Conservation (phyloP, 2,113 vertebrate species). For the Xenopus borealis region DNA sequence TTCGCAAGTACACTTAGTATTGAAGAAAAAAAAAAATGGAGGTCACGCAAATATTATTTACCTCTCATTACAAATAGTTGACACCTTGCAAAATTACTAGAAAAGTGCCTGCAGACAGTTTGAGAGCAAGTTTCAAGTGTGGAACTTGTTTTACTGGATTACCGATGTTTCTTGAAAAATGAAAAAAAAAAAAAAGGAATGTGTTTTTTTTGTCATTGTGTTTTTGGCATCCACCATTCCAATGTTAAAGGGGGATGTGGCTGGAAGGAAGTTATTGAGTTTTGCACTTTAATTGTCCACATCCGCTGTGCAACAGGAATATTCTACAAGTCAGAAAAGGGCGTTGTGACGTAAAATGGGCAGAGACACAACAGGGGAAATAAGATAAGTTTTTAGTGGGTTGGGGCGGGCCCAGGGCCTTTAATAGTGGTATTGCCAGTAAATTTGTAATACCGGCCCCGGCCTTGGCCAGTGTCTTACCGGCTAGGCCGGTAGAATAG, state of each 20-base stretch:
- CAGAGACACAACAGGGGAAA: too few species aligned
- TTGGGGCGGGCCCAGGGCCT: too few species aligned
- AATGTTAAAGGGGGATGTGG: background rate
- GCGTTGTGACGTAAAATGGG: too few species aligned
- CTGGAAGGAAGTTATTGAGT: background rate
- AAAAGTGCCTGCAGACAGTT: constrained; percentile 47
- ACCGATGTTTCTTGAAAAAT: constrained; percentile 57
- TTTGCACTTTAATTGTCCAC: background rate
- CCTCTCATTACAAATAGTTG: constrained; percentile 52
- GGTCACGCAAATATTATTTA: constrained; percentile 45
- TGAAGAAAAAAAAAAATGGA: too few species aligned
- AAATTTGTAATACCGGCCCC: too few species aligned
- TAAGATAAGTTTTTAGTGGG: too few species aligned
- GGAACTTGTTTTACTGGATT: constrained; percentile 1
- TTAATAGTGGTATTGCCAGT: too few species aligned
- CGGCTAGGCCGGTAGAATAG: too few species aligned
- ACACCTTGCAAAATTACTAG: constrained; percentile 38
- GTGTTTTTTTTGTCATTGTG: background rate
- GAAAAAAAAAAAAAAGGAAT: constrained; percentile 28
- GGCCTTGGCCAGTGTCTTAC: too few species aligned
- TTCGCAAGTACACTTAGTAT: too few species aligned
- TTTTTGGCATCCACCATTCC: background rate
- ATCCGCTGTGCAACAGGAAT: background rate
- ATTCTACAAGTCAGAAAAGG: too few species aligned
- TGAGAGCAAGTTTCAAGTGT: constrained; percentile 35